Evolutionary conservation across 2,797 vertebrate genomes (phyloP).

Genomic region (Tenualosa ilisha): DNA sequence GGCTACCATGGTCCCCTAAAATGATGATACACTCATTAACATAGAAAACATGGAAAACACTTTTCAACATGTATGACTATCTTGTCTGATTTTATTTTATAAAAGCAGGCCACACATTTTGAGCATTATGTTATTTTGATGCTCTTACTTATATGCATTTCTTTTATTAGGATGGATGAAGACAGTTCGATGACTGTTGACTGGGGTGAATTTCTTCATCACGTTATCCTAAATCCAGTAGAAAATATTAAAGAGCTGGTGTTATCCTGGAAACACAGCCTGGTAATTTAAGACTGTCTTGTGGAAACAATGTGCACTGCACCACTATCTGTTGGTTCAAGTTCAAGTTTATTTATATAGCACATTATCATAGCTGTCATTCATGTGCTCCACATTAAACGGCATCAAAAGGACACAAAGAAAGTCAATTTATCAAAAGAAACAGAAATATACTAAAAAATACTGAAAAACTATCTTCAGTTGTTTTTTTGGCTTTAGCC

Average conservation of each 20-base stretch:
- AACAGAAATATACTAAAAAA: too few relatives aligned
- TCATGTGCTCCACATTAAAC: not conserved
- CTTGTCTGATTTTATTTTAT: too few relatives aligned
- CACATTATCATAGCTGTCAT: too few relatives aligned
- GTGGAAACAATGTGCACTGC: not conserved
- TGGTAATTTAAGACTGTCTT: constrained; percentile 56
- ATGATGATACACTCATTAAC: not conserved
- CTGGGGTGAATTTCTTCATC: constrained; percentile 75
- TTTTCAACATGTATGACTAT: not conserved
- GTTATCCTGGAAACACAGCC: constrained; percentile 74
- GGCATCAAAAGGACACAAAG: not conserved
- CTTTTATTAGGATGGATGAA: constrained; percentile 70
- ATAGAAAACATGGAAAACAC: not conserved
- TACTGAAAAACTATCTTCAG: too few relatives aligned
- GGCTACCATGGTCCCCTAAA: not conserved
- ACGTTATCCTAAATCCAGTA: constrained; percentile 74
- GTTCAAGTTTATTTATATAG: too few relatives aligned
- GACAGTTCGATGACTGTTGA: constrained; percentile 77
- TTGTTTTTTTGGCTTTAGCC: too few relatives aligned
- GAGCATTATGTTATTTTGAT: not conserved
- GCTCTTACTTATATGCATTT: not conserved
- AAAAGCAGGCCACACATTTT: not conserved
- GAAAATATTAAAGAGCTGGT: constrained; percentile 74
- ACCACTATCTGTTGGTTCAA: not conserved
- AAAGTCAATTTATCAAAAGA: too few relatives aligned